Conservation (phyloP, 1,140 invertebrate genomes). For the Aphis gossypii region DNA sequence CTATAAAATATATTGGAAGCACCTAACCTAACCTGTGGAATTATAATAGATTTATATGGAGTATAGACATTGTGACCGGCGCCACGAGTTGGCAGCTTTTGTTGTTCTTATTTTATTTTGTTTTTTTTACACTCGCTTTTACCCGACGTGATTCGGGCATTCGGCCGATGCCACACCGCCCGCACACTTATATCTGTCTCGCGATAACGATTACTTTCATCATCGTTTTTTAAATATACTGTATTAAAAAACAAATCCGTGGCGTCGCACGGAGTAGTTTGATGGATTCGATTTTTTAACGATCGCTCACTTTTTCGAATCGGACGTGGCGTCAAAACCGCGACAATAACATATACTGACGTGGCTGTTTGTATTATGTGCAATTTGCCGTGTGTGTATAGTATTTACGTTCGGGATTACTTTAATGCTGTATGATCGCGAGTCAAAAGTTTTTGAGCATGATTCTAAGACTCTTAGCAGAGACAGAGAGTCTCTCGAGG, state of each 20-base stretch:
- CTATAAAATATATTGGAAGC: neutral
- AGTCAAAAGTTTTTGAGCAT: neutral
- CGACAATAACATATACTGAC: neutral
- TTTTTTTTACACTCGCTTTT: neutral
- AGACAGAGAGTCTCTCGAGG: too few relatives aligned
- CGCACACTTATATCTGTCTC: neutral
- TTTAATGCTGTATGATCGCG: neutral
- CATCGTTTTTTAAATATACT: neutral
- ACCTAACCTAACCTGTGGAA: neutral
- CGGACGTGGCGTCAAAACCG: neutral
- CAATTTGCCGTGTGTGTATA: neutral
- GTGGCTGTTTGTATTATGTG: neutral
- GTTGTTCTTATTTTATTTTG: neutral
- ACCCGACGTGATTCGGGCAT: neutral
- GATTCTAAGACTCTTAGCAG: too few relatives aligned
- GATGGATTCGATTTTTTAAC: neutral
- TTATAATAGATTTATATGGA: neutral
- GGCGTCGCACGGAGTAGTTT: neutral
- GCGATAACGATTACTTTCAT: neutral
- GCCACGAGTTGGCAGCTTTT: neutral
- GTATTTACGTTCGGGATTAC: neutral
- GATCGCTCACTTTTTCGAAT: neutral
- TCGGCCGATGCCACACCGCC: neutral
- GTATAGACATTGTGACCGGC: neutral
- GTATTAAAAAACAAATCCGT: neutral